Conservation (phyloP, 2,888 invertebrate genomes). For the Notodromas monacha region DNA sequence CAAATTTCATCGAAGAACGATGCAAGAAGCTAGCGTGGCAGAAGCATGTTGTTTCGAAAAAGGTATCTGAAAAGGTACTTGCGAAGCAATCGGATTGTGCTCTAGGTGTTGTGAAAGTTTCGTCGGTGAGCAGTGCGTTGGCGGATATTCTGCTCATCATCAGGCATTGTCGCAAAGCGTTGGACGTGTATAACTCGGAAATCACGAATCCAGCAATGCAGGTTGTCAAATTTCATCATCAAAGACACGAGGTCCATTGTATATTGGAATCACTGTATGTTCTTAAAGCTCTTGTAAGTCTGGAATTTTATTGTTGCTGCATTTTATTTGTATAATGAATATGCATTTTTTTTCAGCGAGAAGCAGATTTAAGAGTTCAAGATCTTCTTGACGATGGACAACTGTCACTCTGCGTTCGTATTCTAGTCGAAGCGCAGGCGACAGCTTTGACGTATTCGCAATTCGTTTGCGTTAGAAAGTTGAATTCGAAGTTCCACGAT, state of each 20-base stretch:
- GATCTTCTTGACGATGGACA: slow-evolving; percentile 47
- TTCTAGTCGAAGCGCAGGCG: slow-evolving; percentile 53
- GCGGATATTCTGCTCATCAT: background rate
- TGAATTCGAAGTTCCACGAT: slow-evolving; percentile 55
- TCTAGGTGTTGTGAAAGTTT: slow-evolving; percentile 34
- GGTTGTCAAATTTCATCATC: no score
- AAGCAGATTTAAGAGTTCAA: slow-evolving; percentile 49
- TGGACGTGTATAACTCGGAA: slow-evolving; percentile 30
- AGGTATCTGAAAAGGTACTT: slow-evolving; percentile 62
- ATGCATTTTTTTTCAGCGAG: slow-evolving; percentile 25
- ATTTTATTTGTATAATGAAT: no score
- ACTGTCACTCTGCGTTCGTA: slow-evolving; percentile 59
- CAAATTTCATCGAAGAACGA: slow-evolving; percentile 1
- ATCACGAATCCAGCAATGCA: no score
- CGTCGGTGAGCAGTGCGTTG: background rate
- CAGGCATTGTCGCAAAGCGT: background rate
- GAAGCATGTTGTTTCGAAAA: slow-evolving; percentile 62
- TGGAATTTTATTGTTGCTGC: no score
- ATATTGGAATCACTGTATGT: slow-evolving; percentile 44
- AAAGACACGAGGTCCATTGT: no score
- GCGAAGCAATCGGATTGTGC: slow-evolving; percentile 64
- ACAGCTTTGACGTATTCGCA: slow-evolving; percentile 52
- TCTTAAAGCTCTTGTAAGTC: no score
- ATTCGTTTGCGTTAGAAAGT: slow-evolving; percentile 60
- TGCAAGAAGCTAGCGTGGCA: slow-evolving; percentile 27